These are phyloP conservation scores for Drosophila sp. DNA, from an alignment of 1,140 invertebrate genomes.

Conservation along the genomic window DNA sequence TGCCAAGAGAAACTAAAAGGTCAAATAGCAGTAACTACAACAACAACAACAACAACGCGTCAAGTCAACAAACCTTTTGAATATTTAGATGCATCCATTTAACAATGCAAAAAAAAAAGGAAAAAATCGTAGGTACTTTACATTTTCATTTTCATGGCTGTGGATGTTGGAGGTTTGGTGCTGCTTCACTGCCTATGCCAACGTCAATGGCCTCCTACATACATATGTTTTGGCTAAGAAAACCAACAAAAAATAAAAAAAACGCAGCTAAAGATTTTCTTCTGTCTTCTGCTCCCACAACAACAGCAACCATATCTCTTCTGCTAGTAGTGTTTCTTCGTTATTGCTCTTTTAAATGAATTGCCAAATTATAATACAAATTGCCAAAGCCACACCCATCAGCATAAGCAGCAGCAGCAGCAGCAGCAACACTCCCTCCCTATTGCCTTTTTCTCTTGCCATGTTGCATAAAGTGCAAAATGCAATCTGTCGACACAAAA, in stretches of 20 bases:
- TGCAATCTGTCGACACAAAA: conserved; percentile 17
- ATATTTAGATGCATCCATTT: conserved; percentile 50
- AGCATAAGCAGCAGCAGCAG: neutral
- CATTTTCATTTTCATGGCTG: conserved; percentile 66
- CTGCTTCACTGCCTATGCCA: conserved; percentile 48
- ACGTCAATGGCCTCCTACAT: conserved; percentile 46
- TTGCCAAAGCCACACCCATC: conserved; percentile 66
- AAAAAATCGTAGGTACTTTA: conserved; percentile 24
- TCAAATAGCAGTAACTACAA: conserved; percentile 25
- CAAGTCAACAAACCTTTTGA: conserved; percentile 54
- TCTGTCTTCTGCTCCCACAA: neutral
- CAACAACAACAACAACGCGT: conserved; percentile 7
- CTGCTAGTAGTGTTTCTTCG: neutral
- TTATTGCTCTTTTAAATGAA: conserved; percentile 42
- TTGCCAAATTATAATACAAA: conserved; percentile 74
- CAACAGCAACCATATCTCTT: neutral
- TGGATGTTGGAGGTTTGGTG: conserved; percentile 16
- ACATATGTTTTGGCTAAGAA: neutral
- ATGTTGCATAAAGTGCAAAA: conserved; percentile 35
- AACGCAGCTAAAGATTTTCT: conserved; percentile 21
- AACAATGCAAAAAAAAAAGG: conserved; percentile 50
- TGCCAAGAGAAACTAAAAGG: conserved; percentile 50
- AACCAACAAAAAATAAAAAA: neutral
- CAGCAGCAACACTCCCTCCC: conserved; percentile 20
- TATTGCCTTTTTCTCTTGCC: neutral